Evolutionary conservation across 2,888 invertebrate species (phyloP).

Genomic region (Herminia tarsipennalis): DNA sequence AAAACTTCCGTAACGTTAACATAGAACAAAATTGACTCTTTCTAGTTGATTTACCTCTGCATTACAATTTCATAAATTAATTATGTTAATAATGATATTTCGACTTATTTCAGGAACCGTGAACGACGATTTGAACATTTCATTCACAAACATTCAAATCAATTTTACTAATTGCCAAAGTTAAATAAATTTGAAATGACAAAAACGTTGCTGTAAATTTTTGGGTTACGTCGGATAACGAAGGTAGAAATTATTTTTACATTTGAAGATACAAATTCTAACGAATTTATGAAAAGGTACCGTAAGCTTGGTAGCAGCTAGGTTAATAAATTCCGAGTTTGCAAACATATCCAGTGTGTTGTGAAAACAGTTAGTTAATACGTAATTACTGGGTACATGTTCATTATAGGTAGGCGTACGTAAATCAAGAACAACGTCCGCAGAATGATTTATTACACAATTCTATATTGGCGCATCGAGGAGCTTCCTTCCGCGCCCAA

Average conservation of each 20-base stretch:
- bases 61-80: too few species aligned
- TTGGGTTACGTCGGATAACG: constrained; percentile 34
- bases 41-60: too few species aligned
- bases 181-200: constrained; percentile 50
- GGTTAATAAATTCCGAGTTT: constrained; percentile 26
- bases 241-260: constrained; percentile 28
- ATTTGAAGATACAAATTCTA: constrained; percentile 14
- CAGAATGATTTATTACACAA: constrained; percentile 61
- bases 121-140: constrained; percentile 48
- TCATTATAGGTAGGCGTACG: constrained; percentile 53
- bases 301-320: constrained; percentile 23
- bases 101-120: constrained; percentile 42
- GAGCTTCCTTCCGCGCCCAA: constrained; percentile 61
- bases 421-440: constrained; percentile 67
- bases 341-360: constrained; percentile 17
- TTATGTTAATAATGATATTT: too few species aligned
- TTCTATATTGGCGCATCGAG: constrained; percentile 64
- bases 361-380: constrained; percentile 24
- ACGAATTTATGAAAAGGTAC: constrained; percentile 27
- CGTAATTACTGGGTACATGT: constrained; percentile 39
- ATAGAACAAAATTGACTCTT: too few species aligned
- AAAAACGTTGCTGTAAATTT: constrained; percentile 40
- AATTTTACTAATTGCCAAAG: constrained; percentile 55
- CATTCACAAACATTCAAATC: constrained; percentile 42
- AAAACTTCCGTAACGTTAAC: too few species aligned